Base-by-base conservation (phyloP, 2,113 vertebrate genomes). In the Ictalurus punctatus region DNA sequence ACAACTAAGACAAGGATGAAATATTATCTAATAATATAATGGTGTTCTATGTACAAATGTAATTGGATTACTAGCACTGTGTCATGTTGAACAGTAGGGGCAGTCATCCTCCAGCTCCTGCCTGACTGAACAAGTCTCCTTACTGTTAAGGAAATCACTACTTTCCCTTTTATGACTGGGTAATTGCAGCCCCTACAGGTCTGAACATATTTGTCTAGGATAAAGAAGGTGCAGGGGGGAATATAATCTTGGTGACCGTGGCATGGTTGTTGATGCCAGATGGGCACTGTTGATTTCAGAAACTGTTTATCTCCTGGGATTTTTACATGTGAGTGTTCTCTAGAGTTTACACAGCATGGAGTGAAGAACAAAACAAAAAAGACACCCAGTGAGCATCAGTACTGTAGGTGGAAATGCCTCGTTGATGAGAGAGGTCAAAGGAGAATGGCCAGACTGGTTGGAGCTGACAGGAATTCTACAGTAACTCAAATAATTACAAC, bases 11-110 rank as follows among this genome's bases (percentile, higher is more conserved):
- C 19, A 40, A 23, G 37, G 17, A 37, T 23, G 40, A 21, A 74
- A 14, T 71, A 37, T 37, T 34, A 74, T 19, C 8, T 40, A 71
- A 21, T 9, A 21, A 34, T 23, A 40, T 74, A 79, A 79, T 27
- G 21, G 8, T 52, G 23, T 27, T 52, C 12, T 27, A 27, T 52
- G 52, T 48, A 48, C 40, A 48, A 48, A 76, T 52, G 16, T 52
- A 52, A 79, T 80, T 59, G 34, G 34, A 56, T 80, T 65, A 63
- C 16, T 69, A 90, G 89, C 88, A 93, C 19, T 92, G 92, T n/a
- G 17, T 73, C 65, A 2, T 71, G 3, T 19, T 67, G 1, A 37
- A 90, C 95, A 94, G 93, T 67, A 54, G 54, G 91, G 94, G 93
- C 91, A 91, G 91, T 86, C 91, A 56, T 87, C 34, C 84, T 21